Conservation (phyloP, 2,888 invertebrate genomes). For the Leucophora obtusa region DNA sequence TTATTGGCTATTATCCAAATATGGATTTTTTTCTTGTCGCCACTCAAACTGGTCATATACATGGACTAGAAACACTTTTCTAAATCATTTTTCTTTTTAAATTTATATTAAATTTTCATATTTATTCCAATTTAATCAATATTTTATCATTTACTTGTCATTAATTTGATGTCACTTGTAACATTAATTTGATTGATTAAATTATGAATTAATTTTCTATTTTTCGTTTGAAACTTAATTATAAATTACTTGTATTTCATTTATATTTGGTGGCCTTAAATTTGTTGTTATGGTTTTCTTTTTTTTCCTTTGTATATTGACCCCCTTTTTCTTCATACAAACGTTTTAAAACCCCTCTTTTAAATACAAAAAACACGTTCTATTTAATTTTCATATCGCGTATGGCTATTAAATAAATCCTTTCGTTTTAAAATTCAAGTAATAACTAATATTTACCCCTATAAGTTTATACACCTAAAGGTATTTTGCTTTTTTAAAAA, state of each 20-base stretch:
- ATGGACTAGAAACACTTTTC: not conserved
- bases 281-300: not conserved
- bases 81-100: too few species aligned
- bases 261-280: not conserved
- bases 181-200: not conserved
- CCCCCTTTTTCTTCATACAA: conserved; percentile 38
- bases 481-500: conserved; percentile 1
- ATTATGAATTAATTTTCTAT: not conserved
- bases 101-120: not conserved
- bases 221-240: not conserved
- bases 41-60: conserved; percentile 20
- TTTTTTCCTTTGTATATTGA: conserved; percentile 41
- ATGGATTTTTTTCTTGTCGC: conserved; percentile 61
- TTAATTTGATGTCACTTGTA: not conserved
- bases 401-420: conserved; percentile 23
- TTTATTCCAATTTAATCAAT: conserved; percentile 2
- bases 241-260: conserved; percentile 2
- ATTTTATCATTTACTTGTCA: not conserved
- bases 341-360: conserved; percentile 13
- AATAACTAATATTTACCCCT: conserved; percentile 47
- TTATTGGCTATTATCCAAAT: conserved; percentile 62
- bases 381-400: conserved; percentile 39
- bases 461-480: conserved; percentile 25
- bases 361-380: conserved; percentile 35
- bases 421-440: conserved; percentile 39